Percentiles rank a stretch among this genome's conserved stretches.
These are phyloP conservation scores for Conopomorpha cramerella DNA, from an alignment of 1,140 invertebrate species.

Conservation along the genomic window DNA sequence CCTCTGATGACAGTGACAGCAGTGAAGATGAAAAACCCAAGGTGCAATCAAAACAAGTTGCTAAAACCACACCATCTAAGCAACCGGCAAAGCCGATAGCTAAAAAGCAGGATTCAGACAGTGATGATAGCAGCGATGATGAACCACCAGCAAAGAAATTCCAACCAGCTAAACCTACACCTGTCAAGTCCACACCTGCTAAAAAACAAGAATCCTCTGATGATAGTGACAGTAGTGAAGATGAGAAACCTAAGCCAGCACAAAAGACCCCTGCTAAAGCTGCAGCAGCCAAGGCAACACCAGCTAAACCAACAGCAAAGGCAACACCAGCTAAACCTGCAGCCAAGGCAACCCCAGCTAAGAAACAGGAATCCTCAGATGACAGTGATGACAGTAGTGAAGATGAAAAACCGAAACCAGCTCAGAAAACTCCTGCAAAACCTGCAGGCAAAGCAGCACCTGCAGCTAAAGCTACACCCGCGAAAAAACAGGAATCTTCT, in stretches of 20 bases:
- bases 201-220: slow-evolving; percentile 12
- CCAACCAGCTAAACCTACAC: slow-evolving; percentile 20
- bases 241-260: slow-evolving; percentile 15
- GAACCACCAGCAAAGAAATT: slow-evolving; percentile 21
- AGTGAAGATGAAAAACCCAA: slow-evolving; percentile 20
- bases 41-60: slow-evolving; percentile 4
- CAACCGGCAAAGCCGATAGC: slow-evolving; percentile 7
- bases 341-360: slow-evolving; percentile 5
- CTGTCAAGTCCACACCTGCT: slow-evolving; percentile 14
- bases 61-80: slow-evolving; percentile 4
- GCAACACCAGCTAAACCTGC: slow-evolving; percentile 6
- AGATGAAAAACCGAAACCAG: slow-evolving; percentile 12
- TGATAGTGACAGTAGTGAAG: slow-evolving; percentile 14
- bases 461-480: slow-evolving; percentile 8
- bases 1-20: slow-evolving; percentile 7
- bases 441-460: slow-evolving; percentile 8
- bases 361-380: slow-evolving; percentile 15
- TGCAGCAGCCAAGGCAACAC: slow-evolving; percentile 2
- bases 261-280: slow-evolving; percentile 3
- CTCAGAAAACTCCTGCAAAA: slow-evolving; percentile 10
- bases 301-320: slow-evolving; percentile 11
- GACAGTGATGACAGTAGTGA: slow-evolving; percentile 14
- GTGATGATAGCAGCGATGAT: slow-evolving; percentile 32
- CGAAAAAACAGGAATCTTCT: slow-evolving; percentile 18
- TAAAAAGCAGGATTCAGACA: slow-evolving; percentile 11